Base-by-base conservation (phyloP, 2,888 invertebrate genomes). In the Elmis aenea region DNA sequence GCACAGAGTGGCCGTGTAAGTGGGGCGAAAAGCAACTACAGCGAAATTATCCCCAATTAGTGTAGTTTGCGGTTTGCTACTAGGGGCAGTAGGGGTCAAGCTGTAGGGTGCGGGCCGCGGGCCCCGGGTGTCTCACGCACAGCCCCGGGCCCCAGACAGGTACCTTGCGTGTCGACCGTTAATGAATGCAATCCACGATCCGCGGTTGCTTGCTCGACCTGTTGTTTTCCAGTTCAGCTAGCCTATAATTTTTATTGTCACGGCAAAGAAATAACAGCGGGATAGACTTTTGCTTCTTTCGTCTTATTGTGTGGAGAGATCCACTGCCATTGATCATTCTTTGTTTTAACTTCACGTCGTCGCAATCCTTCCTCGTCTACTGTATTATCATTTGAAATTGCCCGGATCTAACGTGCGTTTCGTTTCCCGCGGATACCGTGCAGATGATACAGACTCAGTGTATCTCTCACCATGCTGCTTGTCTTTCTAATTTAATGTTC, bases 171-270 rank as follows among this genome's bases (percentile, higher is more conserved):
- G 73, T 68, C 68, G 64, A 50, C 51, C 59, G 69, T 68, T 73
- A 74, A 73, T 73, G 73, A 74, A 74, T 72, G 73, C 74, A 71
- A 73, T 70, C 70, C 72, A 71, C 72, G 71, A 72, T 71, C 71
- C 67, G 54, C 54, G 55, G 58, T 59, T 55, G 62, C 60, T 58
- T 57, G 62, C 61, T 61, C 61, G 70, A 71, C 72, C 73, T 70
- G 73, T 73, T 73, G 73, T 74, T 73, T 73, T 73, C 73, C 72
- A 72, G 70, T 70, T 69, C 71, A 72, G 71, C 71, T 72, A 71
- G 73, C 69, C 73, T 72, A 73, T 74, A 73, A 74, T 73, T 74
- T 73, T 74, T 74, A 73, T 74, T 74, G 74, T 74, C 73, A 73
- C 73, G 72, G 68, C 57, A 58, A 66, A 69, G 70, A 67, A 69